A percentile compares a stretch with the other conserved stretches of the same genome.
These are phyloP conservation scores for Thalassarche chlororhynchos DNA, from an alignment of 2,113 vertebrate genomes.

Conservation along the genomic window DNA sequence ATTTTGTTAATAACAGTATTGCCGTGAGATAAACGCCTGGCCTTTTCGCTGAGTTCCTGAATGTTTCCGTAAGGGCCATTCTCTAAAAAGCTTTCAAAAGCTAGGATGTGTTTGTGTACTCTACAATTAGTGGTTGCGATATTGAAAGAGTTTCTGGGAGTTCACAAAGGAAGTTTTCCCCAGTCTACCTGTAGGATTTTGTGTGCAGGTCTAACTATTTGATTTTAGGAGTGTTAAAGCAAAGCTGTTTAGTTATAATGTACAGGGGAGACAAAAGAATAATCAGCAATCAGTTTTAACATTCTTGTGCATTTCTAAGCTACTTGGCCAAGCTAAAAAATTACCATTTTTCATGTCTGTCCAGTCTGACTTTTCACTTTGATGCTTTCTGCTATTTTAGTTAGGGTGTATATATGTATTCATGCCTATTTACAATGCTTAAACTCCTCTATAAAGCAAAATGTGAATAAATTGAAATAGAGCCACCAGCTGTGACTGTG, in stretches of 20 bases:
- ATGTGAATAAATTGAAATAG: not conserved
- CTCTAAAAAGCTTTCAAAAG: not conserved
- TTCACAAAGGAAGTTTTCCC: not conserved
- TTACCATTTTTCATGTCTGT: not conserved
- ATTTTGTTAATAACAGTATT: not conserved
- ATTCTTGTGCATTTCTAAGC: not conserved
- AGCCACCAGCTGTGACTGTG: not conserved
- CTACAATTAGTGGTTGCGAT: not conserved
- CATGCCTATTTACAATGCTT: not conserved
- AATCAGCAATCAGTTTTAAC: not conserved
- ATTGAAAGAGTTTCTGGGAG: not conserved
- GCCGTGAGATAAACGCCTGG: not conserved
- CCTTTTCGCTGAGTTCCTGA: not conserved
- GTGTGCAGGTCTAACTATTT: not conserved
- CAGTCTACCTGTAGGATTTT: not conserved
- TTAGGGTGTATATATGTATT: not conserved
- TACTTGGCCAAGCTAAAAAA: not conserved
- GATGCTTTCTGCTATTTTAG: not conserved
- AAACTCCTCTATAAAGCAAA: not conserved
- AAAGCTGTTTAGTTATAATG: not conserved
- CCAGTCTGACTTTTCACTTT: not conserved
- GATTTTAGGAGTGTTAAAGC: not conserved
- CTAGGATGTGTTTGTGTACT: not conserved
- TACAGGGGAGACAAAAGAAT: not conserved
- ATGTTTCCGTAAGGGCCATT: accelerated